phyloP scores from a whole-genome alignment of 92 coral and sea anemone species.

The Plumapathes pennacea region DNA sequence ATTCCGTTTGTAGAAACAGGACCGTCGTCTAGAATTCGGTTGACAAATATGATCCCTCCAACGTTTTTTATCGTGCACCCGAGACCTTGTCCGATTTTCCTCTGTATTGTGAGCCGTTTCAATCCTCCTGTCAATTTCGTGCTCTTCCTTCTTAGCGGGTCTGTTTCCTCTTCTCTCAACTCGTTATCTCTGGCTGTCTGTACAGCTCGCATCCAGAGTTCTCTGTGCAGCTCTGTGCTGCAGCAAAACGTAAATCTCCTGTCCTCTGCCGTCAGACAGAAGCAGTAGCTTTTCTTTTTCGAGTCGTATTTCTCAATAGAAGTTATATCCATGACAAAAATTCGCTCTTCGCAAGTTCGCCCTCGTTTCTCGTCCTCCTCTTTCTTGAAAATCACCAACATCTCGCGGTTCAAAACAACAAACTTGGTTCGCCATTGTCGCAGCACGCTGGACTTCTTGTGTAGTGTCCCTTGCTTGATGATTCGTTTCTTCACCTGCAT shows the following conservation, averaged over 20 bases:
- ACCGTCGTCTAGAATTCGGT: conserved; percentile 90
- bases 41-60: conserved; percentile 91
- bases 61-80: conserved; percentile 95
- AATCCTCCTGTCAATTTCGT: conserved; percentile 83
- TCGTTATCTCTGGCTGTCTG: conserved; percentile 75
- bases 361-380: conserved; percentile 81
- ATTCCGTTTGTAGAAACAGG: conserved; percentile 89
- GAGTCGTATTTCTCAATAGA: conserved; percentile 76
- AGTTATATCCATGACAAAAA: conserved; percentile 82
- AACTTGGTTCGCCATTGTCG: conserved; percentile 94
- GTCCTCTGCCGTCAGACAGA: conserved; percentile 80
- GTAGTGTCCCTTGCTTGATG: conserved; percentile 74
- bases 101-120: conserved; percentile 74
- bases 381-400: conserved; percentile 87
- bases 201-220: conserved; percentile 71
- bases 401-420: conserved; percentile 74
- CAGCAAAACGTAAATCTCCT: conserved; percentile 69
- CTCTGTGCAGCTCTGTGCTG: conserved; percentile 73
- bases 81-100: conserved; percentile 77
- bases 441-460: conserved; percentile 75
- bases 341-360: conserved; percentile 82
- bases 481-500: conserved; percentile 46
- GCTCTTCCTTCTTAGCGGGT: conserved; percentile 85
- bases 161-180: conserved; percentile 73
- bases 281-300: conserved; percentile 85